phyloP scores from a whole-genome alignment of 2,797 vertebrate species.

The Malurus leucopterus region DNA sequence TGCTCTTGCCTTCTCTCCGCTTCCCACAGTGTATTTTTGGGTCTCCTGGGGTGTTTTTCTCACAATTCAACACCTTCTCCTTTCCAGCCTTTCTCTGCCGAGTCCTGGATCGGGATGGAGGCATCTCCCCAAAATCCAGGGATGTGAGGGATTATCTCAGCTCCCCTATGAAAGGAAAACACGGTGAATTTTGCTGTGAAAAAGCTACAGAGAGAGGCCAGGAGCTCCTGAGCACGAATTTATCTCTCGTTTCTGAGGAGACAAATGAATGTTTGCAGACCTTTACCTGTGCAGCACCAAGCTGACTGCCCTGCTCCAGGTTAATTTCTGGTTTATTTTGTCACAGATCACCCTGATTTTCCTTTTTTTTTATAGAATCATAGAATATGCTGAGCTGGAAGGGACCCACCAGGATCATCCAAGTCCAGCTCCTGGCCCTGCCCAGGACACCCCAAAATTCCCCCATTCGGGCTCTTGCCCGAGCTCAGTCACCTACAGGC shows the following conservation, averaged over 20 bases:
- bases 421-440: not conserved
- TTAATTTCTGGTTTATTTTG: not conserved
- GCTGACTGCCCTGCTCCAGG: not conserved
- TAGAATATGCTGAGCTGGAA: not conserved
- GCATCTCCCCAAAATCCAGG: conserved; percentile 2
- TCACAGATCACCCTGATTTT: not conserved
- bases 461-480: too few species aligned
- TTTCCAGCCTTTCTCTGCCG: not conserved
- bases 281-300: not conserved
- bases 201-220: not conserved
- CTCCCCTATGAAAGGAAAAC: not conserved
- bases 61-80: not conserved
- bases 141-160: not conserved
- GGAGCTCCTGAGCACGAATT: not conserved
- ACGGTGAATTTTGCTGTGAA: not conserved
- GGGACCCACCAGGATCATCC: not conserved
- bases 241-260: not conserved
- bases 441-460: not conserved
- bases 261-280: not conserved
- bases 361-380: not conserved
- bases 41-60: not conserved
- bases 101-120: not conserved
- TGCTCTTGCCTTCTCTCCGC: not conserved
- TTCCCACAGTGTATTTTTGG: not conserved
- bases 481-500: too few species aligned